Evolutionary conservation across 1,140 invertebrate genomes (phyloP), one percentile per base, ranked within the genome.

Genomic region (Philotrypesis tridentata): DNA sequence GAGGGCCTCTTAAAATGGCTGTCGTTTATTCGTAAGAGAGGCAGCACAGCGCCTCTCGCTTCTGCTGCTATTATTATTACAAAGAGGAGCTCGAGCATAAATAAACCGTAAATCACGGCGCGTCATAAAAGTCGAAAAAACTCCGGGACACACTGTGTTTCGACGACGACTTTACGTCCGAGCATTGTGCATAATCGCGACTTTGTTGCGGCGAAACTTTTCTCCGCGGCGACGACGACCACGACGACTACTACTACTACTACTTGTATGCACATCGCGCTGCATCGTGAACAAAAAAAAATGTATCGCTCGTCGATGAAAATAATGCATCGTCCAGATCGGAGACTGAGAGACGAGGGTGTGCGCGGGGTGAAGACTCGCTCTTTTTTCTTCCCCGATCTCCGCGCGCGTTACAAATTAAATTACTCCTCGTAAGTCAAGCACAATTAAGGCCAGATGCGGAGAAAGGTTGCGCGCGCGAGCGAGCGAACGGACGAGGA

Each of bases 31-130:
- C 87, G 89, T 88, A 89, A 90, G 86, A 88, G 86, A 85, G 85
- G 89, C 87, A 90, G 88, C 88, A 37, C 3, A 3, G 80, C 70
- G n/a, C n/a, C n/a, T 81, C 79, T 73, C 82, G 80, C 77, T 17
- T 12, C 17, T 55, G 48, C 70, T 83, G 31, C 80, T 85, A 86
- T 88, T 87, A 85, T 87, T 87, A 87, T 87, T 85, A 86, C 85
- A 85, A 84, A 88, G 86, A 86, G 85, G 83, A 84, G 84, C 37
- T 33, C 77, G 76, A 88, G 89, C 89, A 90, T 90, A 90, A 91
- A 91, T 90, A 91, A 91, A 90, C 85, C 90, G 86, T 91, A 91
- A 90, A 90, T 90, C 89, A 90, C 79, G 77, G 78, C 73, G 82
- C 85, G 85, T 87, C 88, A 85, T 90, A 90, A 91, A 90, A 65